A percentile compares a stretch with the other conserved stretches of the same genome.
Evolutionary conservation across 2,113 vertebrate species (phyloP).

Genomic region (Syngnathus scovelli): DNA sequence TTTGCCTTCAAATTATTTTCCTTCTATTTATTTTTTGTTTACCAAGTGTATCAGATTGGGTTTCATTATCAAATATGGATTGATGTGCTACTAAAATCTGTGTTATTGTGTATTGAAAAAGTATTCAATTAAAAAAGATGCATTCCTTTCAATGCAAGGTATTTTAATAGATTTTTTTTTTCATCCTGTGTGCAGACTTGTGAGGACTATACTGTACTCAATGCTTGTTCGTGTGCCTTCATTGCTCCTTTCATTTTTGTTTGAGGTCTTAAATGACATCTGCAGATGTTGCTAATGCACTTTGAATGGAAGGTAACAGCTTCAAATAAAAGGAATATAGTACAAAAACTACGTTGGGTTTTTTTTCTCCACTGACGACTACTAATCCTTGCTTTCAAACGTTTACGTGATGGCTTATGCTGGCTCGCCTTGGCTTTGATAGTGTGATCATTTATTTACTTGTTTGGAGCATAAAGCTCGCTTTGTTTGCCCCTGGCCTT

Average conservation of each 20-base stretch:
- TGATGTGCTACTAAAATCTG: background rate
- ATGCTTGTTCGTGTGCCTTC: slow-evolving; percentile 1
- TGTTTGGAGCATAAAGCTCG: slow-evolving; percentile 25
- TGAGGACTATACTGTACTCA: background rate
- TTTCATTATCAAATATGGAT: background rate
- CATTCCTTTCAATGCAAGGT: slow-evolving; percentile 32
- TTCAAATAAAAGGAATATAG: background rate
- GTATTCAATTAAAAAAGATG: slow-evolving; percentile 4
- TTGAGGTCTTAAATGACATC: background rate
- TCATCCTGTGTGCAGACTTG: background rate
- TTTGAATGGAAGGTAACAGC: background rate
- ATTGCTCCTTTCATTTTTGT: background rate
- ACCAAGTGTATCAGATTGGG: background rate
- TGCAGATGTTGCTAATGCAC: background rate
- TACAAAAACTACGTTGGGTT: background rate
- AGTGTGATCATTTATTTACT: slow-evolving; percentile 29
- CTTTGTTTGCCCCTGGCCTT: slow-evolving; percentile 49
- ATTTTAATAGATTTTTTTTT: slow-evolving; percentile 9
- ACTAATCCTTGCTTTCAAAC: background rate
- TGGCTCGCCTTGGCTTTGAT: background rate
- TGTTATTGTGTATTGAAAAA: background rate
- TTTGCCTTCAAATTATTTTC: slow-evolving; percentile 14
- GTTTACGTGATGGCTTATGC: background rate
- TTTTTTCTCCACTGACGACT: background rate
- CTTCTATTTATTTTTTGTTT: background rate